Percentiles rank a stretch among this genome's conserved stretches.
These are phyloP conservation scores for Nannospalax galili DNA, from an alignment of 2,113 vertebrate species.

Conservation along the genomic window DNA sequence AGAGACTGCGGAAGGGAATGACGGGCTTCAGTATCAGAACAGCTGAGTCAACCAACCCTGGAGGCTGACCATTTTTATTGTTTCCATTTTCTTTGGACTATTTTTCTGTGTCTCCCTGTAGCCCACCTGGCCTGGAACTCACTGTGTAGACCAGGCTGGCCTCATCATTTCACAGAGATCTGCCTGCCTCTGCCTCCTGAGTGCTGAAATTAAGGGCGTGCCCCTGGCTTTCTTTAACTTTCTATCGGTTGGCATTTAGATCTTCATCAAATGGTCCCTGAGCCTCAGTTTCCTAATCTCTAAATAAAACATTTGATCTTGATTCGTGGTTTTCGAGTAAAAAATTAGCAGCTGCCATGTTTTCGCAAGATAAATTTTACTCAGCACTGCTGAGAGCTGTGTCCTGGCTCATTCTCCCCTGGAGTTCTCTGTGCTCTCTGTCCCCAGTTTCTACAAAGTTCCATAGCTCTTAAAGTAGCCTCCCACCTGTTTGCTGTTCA, in stretches of 20 bases:
- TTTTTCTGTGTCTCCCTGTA: too few relatives aligned
- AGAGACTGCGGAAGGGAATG: neutral
- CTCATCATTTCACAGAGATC: too few relatives aligned
- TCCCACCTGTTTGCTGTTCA: neutral
- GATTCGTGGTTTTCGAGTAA: neutral
- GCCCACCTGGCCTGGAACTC: too few relatives aligned
- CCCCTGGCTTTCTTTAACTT: neutral
- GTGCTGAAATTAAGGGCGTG: too few relatives aligned
- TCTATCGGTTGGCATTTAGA: neutral
- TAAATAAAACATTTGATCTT: constrained; percentile 9
- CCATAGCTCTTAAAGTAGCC: neutral
- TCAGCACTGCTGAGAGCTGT: neutral
- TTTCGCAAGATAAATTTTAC: constrained; percentile 18
- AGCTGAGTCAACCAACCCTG: neutral
- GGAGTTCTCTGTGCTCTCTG: neutral
- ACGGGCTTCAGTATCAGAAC: neutral
- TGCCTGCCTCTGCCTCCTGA: too few relatives aligned
- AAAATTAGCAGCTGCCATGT: neutral
- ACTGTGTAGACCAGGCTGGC: too few relatives aligned
- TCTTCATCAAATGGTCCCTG: constrained; percentile 16
- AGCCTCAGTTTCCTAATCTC: neutral
- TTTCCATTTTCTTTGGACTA: neutral
- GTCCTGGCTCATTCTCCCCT: neutral
- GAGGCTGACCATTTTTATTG: neutral
- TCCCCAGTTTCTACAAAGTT: neutral